A percentile compares a stretch with the other conserved stretches of the same genome.
Conservation (phyloP, 2,113 vertebrate genomes). For the Tychaedon coryphoeus region DNA sequence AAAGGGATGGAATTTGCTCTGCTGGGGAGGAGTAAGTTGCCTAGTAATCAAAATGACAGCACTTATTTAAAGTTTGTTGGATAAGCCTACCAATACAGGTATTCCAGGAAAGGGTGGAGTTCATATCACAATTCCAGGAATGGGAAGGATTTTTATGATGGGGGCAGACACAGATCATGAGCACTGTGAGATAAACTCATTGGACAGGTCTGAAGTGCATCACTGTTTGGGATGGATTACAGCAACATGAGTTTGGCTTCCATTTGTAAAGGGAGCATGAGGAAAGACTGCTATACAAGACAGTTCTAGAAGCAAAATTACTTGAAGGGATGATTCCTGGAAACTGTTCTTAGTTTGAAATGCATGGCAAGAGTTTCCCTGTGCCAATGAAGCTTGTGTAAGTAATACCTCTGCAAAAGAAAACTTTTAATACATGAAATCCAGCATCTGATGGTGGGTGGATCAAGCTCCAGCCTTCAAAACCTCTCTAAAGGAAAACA, state of each 20-base stretch:
- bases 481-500: not conserved
- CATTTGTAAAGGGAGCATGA: not conserved
- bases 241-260: not conserved
- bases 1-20: not conserved
- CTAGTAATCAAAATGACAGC: not conserved
- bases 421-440: not conserved
- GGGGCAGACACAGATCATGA: not conserved
- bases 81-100: slow-evolving; percentile 16
- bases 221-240: not conserved
- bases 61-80: not conserved
- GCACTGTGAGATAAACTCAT: not conserved
- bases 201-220: not conserved
- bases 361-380: not conserved
- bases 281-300: not conserved
- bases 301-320: not conserved
- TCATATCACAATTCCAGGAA: not conserved
- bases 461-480: not conserved
- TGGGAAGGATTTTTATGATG: not conserved
- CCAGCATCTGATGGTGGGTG: not conserved
- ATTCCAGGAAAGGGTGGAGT: slow-evolving; percentile 6
- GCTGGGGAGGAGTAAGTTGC: not conserved
- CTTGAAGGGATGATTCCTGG: not conserved
- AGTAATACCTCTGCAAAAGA: not conserved
- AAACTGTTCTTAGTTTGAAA: not conserved
- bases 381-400: not conserved